Evolutionary conservation across 2,797 vertebrate species (phyloP), one percentile per base, ranked within the genome.

Genomic region (Microctenopoma steveboyesi): DNA sequence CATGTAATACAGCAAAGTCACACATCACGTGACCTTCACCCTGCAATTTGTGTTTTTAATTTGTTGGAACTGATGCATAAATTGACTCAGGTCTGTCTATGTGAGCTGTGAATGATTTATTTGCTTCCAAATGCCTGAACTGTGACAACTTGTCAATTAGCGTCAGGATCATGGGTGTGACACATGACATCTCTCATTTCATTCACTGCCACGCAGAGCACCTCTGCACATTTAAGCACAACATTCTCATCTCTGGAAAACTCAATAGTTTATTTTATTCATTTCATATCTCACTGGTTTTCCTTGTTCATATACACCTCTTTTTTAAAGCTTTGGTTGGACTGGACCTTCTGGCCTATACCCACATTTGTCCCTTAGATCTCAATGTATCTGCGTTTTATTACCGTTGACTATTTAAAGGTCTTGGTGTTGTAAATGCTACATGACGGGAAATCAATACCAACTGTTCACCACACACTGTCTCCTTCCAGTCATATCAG

Each of bases 71-170:
- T 58, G 67, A 82, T 50, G 57, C 58, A 68, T 52, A 49, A 59
- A 81, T 77, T 77, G 77, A 89, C 64, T 74, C 78, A 66, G 79
- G 81, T 69, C 79, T 55, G 73, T 88, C 77, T 81, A 86, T 85
- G 61, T 53, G 57, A 83, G 76, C 81, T 43, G 25, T 75, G 76
- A 82, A 88, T 86, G 80, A 91, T 88, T 90, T 89, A 91, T 91
- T 90, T 89, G 80, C 76, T 81, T 88, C 79, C 78, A 85, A 88
- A 88, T 77, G 77, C 76, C 89, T 77, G 61, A 79, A 88, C 80
- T 81, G 66, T 85, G 90, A 91, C 87, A 91, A 84, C 85, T 79
- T 94, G 94, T 94, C 93, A 95, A 88, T 93, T 92, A 88, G 89
- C 89, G 74, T 93, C 81, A 88, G 82, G 59, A 90, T 93, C 88